Conservation (phyloP, 2,113 vertebrate species). For the Castor canadensis region DNA sequence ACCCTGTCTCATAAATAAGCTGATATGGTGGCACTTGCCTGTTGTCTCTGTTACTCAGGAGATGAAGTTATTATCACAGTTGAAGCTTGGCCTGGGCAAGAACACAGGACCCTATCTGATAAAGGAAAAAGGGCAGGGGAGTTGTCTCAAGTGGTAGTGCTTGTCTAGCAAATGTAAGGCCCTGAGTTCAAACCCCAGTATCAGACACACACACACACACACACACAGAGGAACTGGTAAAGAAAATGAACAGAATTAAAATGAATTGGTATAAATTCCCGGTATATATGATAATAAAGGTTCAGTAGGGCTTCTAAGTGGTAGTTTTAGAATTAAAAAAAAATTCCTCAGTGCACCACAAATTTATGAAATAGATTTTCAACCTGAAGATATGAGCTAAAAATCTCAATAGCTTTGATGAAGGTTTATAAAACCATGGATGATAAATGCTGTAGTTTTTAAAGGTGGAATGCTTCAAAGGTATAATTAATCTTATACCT, state of each 20-base stretch:
- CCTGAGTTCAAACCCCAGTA: no score
- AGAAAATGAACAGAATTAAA: conserved; percentile 3
- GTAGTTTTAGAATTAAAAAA: conserved; percentile 2
- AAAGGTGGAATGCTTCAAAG: conserved; percentile 6
- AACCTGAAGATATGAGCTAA: neutral
- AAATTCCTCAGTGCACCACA: neutral
- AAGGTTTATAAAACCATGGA: neutral
- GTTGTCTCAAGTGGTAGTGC: no score
- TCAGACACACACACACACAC: no score
- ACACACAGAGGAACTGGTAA: neutral
- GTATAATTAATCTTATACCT: neutral
- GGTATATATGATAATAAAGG: neutral
- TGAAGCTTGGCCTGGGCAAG: no score
- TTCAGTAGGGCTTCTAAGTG: neutral
- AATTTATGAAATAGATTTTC: conserved; percentile 20
- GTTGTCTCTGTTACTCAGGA: no score
- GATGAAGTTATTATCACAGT: no score
- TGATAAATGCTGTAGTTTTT: neutral
- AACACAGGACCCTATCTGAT: no score
- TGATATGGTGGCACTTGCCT: no score
- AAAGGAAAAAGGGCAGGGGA: no score
- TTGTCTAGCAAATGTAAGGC: no score
- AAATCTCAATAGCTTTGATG: conserved; percentile 15
- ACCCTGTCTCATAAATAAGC: no score
- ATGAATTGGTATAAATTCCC: neutral